Conservation (phyloP, 2,888 invertebrate species). For the Andrena haemorrhoa region DNA sequence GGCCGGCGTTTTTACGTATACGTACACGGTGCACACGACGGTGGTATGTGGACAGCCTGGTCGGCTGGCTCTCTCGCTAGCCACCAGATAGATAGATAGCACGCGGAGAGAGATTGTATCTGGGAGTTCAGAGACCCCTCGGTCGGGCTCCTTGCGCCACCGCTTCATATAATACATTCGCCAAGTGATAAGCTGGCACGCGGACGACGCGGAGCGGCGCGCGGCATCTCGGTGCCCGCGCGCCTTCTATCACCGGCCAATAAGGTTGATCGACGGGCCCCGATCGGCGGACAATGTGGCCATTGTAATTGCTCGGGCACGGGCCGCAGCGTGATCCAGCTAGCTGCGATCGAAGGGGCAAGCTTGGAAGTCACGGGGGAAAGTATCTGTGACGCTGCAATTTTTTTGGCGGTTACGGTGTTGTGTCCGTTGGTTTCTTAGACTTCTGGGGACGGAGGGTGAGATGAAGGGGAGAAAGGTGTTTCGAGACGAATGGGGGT, state of each 20-base stretch:
- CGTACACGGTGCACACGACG: conserved; percentile 28
- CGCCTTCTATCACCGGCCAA: conserved; percentile 62
- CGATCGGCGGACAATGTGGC: conserved; percentile 14
- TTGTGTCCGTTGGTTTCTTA: no score
- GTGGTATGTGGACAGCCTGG: conserved; percentile 54
- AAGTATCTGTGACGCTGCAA: no score
- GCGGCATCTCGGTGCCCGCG: conserved; percentile 20
- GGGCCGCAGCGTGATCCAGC: background rate
- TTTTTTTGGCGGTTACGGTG: no score
- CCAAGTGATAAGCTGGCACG: conserved; percentile 74
- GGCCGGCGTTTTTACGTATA: conserved; percentile 58
- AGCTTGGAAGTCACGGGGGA: no score
- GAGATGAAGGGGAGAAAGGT: no score
- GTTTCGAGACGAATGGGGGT: no score
- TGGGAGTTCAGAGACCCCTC: conserved; percentile 76
- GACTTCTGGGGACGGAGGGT: no score
- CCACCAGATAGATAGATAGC: conserved; percentile 71
- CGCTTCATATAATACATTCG: conserved; percentile 73
- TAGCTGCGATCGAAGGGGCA: background rate
- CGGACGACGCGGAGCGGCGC: conserved; percentile 52
- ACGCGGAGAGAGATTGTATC: conserved; percentile 65
- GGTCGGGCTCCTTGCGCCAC: conserved; percentile 73
- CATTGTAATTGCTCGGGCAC: conserved; percentile 33
- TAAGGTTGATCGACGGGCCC: conserved; percentile 42
- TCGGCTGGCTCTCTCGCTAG: conserved; percentile 56